Conservation (phyloP, 2,113 vertebrate species). For the Pardalotus punctatus region DNA sequence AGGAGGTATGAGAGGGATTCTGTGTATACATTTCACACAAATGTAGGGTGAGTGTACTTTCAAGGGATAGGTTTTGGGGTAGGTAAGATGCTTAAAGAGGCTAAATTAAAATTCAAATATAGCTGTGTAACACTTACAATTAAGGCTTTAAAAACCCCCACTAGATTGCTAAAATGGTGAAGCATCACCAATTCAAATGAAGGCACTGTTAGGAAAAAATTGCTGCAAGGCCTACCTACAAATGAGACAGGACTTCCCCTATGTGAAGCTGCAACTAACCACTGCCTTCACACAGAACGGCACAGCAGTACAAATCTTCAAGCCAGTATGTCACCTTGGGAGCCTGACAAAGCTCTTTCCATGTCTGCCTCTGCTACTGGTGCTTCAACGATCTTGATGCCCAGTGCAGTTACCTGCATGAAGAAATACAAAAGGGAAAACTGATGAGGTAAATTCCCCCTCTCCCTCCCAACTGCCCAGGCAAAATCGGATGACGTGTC, state of each 20-base stretch:
- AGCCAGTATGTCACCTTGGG: not conserved
- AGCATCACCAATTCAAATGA: not conserved
- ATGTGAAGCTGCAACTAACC: not conserved
- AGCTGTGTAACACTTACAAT: not conserved
- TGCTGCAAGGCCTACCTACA: not conserved
- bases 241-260: not conserved
- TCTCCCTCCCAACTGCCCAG: not conserved
- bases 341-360: not conserved
- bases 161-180: not conserved
- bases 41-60: not conserved
- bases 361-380: not conserved
- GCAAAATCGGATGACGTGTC: accelerated
- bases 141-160: not conserved
- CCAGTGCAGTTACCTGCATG: not conserved
- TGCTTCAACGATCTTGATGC: not conserved
- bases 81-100: accelerated
- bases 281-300: not conserved
- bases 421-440: not conserved
- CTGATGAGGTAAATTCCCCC: not conserved
- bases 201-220: not conserved
- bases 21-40: not conserved
- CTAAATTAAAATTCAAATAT: not conserved
- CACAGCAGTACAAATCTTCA: not conserved
- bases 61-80: not conserved
- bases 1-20: not conserved